phyloP scores from a whole-genome alignment of 2,888 invertebrate species.

The Gonocerus acuteangulatus region DNA sequence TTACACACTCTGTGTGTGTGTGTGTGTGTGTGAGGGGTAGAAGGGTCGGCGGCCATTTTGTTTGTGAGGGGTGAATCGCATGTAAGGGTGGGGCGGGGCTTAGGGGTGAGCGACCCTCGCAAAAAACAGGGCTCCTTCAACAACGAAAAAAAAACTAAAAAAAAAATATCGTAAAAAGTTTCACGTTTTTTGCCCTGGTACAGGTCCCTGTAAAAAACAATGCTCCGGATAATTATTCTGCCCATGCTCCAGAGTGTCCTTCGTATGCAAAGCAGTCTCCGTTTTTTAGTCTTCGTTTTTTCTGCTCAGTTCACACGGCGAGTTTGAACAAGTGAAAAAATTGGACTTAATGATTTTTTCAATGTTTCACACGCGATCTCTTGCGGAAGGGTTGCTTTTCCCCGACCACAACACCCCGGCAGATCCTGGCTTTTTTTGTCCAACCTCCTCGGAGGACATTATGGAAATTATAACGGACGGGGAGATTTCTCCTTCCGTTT shows the following conservation, averaged over 20 bases:
- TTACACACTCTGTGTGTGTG: not conserved
- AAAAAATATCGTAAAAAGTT: too few species aligned
- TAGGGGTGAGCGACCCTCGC: not conserved
- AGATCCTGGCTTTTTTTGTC: too few species aligned
- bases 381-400: not conserved
- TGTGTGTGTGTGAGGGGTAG: not conserved
- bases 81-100: constrained; percentile 5
- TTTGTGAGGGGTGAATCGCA: not conserved
- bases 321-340: not conserved
- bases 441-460: too few species aligned
- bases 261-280: constrained; percentile 6
- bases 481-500: too few species aligned
- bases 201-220: constrained; percentile 12
- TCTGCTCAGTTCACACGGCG: constrained; percentile 13
- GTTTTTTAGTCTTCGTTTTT: too few species aligned
- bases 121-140: not conserved
- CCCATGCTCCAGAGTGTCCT: constrained; percentile 1
- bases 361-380: constrained; percentile 14
- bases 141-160: too few species aligned
- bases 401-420: too few species aligned
- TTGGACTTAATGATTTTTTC: constrained; percentile 21
- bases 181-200: not conserved
- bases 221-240: constrained; percentile 14
- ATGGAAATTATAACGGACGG: too few species aligned
- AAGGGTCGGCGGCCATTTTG: constrained; percentile 17